Percentiles rank a stretch among this genome's conserved stretches.
These are phyloP conservation scores for Yponomeuta plumbellus DNA, from an alignment of 2,888 invertebrate genomes.

Conservation along the genomic window DNA sequence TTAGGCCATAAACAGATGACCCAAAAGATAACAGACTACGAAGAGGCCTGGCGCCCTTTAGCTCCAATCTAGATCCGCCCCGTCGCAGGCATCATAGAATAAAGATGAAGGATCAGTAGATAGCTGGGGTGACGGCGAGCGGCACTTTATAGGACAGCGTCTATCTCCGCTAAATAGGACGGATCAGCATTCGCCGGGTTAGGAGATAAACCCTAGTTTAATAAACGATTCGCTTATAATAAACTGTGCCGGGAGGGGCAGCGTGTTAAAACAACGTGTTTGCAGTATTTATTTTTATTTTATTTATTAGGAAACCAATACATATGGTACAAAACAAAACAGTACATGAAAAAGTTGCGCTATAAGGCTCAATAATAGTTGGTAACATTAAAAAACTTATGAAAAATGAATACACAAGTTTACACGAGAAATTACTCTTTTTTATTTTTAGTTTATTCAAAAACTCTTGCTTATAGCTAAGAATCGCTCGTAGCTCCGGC, in stretches of 20 bases:
- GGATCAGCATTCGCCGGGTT: slow-evolving; percentile 27
- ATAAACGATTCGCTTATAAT: not conserved
- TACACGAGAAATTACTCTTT: too few relatives aligned
- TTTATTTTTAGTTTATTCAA: too few relatives aligned
- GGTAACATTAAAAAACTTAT: too few relatives aligned
- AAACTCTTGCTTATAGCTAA: too few relatives aligned
- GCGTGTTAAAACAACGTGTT: not conserved
- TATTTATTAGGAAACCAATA: too few relatives aligned
- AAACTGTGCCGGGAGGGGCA: not conserved
- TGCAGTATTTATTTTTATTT: not conserved
- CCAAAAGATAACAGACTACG: not conserved
- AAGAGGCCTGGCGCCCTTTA: not conserved
- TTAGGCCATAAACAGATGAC: not conserved
- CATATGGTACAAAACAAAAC: too few relatives aligned
- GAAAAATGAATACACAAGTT: too few relatives aligned
- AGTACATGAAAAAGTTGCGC: too few relatives aligned
- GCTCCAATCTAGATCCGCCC: not conserved
- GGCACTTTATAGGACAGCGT: slow-evolving; percentile 26
- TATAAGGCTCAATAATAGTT: too few relatives aligned
- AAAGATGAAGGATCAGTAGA: slow-evolving; percentile 59
- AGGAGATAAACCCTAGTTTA: not conserved
- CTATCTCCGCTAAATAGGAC: slow-evolving; percentile 46
- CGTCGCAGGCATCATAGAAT: slow-evolving; percentile 44
- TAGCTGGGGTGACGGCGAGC: slow-evolving; percentile 19
- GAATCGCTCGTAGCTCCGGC: too few relatives aligned